Evolutionary conservation across 2,113 vertebrate genomes (phyloP).

Genomic region (Pimephales promelas): DNA sequence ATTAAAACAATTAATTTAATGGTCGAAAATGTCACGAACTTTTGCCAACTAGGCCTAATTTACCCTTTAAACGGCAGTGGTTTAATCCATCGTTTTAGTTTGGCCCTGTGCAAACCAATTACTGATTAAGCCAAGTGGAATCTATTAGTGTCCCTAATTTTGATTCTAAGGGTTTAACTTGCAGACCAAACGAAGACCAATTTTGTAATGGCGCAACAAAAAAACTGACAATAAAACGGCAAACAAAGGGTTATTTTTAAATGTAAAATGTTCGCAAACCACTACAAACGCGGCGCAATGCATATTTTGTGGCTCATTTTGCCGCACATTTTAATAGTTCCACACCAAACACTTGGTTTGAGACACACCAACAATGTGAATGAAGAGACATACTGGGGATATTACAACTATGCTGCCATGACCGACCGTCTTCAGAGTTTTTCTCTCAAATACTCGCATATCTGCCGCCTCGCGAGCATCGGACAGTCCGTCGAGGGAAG

Average conservation of each 20-base stretch:
- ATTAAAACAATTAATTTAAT: neutral
- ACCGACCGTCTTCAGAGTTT: conserved; percentile 73
- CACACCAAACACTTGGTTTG: no score
- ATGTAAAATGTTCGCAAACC: neutral
- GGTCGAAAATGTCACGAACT: neutral
- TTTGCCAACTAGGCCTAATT: no score
- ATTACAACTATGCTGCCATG: conserved; percentile 82
- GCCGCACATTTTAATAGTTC: conserved; percentile 3
- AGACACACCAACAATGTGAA: conserved; percentile 55
- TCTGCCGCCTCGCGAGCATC: conserved; percentile 84
- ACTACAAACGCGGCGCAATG: neutral
- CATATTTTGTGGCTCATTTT: conserved; percentile 13
- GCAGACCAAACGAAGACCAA: neutral
- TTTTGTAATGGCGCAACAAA: neutral
- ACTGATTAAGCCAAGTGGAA: conserved; percentile 18
- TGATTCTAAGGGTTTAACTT: neutral
- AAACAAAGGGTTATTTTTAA: neutral
- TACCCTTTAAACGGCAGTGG: neutral
- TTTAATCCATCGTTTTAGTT: neutral
- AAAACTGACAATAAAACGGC: neutral
- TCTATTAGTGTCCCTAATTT: conserved; percentile 18
- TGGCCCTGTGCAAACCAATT: conserved; percentile 4
- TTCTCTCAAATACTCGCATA: conserved; percentile 73
- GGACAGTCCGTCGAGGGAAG: conserved; percentile 83
- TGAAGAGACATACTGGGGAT: conserved; percentile 73